These are phyloP conservation scores for Sisyra nigra DNA, from an alignment of 2,888 invertebrate genomes.

Conservation along the genomic window DNA sequence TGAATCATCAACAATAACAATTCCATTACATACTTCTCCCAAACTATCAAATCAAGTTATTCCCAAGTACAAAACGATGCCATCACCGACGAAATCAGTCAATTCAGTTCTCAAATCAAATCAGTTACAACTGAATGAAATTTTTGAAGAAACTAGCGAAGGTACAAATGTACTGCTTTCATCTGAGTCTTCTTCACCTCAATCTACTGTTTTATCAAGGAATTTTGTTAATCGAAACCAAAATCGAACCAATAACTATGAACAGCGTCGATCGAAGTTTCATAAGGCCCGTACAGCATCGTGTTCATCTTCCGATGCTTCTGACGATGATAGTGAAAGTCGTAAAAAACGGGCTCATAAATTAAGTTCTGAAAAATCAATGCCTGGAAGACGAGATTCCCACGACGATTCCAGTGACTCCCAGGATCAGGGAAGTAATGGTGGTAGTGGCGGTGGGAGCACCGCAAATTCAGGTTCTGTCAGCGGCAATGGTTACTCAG, in stretches of 20 bases:
- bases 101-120: conserved; percentile 22
- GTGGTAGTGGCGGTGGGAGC: conserved; percentile 26
- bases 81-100: conserved; percentile 34
- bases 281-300: conserved; percentile 67
- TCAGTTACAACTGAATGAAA: conserved; percentile 45
- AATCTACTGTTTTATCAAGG: conserved; percentile 16
- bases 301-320: conserved; percentile 88
- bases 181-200: conserved; percentile 16
- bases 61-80: conserved; percentile 39
- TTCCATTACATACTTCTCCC: conserved; percentile 30
- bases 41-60: conserved; percentile 20
- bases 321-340: conserved; percentile 68
- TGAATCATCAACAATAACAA: conserved; percentile 35
- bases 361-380: conserved; percentile 41
- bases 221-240: conserved; percentile 22
- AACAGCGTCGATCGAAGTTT: conserved; percentile 48
- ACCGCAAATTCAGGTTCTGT: conserved; percentile 11
- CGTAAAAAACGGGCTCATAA: conserved; percentile 68
- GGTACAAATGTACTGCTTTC: conserved; percentile 11
- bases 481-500: conserved; percentile 15
- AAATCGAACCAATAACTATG: conserved; percentile 24
- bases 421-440: conserved; percentile 47
- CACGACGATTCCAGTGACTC: conserved; percentile 78
- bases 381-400: conserved; percentile 53
- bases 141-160: conserved; percentile 44